Percentiles rank a stretch among this genome's conserved stretches.
These are phyloP conservation scores for Ditylenchus dipsaci DNA, from an alignment of 1,140 invertebrate genomes.

Conservation along the genomic window DNA sequence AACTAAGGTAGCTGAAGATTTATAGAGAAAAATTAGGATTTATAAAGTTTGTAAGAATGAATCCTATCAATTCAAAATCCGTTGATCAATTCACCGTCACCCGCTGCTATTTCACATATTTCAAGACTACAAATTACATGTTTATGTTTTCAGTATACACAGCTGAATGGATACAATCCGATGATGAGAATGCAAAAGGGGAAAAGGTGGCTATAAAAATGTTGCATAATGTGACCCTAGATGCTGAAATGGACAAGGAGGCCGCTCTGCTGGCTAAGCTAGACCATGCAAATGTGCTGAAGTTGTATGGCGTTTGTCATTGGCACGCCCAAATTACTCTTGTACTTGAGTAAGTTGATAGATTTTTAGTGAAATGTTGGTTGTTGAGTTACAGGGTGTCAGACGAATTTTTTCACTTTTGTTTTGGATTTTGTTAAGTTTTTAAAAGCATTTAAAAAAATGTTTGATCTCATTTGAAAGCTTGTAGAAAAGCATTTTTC, in stretches of 20 bases:
- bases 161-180: constrained; percentile 28
- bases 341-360: constrained; percentile 25
- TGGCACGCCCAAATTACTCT: constrained; percentile 23
- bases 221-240: constrained; percentile 28
- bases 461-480: too few species aligned
- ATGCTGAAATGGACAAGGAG: constrained; percentile 46
- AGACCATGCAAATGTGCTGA: constrained; percentile 41
- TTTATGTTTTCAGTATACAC: constrained; percentile 16
- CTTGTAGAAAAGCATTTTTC: too few species aligned
- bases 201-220: constrained; percentile 42
- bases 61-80: too few species aligned
- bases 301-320: constrained; percentile 36
- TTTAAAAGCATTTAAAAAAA: too few species aligned
- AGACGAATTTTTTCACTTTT: too few species aligned
- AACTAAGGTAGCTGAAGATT: too few species aligned
- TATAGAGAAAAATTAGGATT: too few species aligned
- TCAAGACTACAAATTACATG: too few species aligned
- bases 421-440: too few species aligned
- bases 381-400: neutral
- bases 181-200: neutral
- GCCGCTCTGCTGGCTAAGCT: constrained; percentile 37
- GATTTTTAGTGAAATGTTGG: neutral
- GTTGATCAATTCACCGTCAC: too few species aligned
- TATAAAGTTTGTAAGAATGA: too few species aligned
- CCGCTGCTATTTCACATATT: too few species aligned